Percentiles rank a stretch among this genome's conserved stretches.
Evolutionary conservation across 2,888 invertebrate species (phyloP).

Genomic region (Junonia oenone): DNA sequence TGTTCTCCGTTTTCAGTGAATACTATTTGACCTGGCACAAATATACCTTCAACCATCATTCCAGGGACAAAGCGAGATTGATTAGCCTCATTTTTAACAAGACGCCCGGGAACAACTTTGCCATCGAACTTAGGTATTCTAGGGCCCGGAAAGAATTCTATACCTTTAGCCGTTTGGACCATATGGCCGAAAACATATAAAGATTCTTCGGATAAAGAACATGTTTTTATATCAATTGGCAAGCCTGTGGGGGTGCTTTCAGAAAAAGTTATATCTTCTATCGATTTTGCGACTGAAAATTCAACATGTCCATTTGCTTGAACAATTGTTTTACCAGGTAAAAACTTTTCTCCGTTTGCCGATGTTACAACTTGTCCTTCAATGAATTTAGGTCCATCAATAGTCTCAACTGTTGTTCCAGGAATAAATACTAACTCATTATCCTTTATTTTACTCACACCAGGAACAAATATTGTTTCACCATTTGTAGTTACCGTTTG

Average conservation of each 20-base stretch:
- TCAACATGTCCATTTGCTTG: constrained; percentile 72
- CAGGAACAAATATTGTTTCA: constrained; percentile 80
- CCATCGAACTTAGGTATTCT: constrained; percentile 74
- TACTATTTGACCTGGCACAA: constrained; percentile 84
- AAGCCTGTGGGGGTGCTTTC: constrained; percentile 77
- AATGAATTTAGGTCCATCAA: constrained; percentile 82
- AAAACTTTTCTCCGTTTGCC: constrained; percentile 79
- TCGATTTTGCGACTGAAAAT: constrained; percentile 80
- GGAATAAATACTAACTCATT: constrained; percentile 76
- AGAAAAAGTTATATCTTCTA: constrained; percentile 76
- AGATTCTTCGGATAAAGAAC: constrained; percentile 71
- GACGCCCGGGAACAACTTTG: constrained; percentile 82
- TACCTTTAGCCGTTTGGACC: constrained; percentile 82
- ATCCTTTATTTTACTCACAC: constrained; percentile 69
- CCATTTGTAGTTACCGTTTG: constrained; percentile 76
- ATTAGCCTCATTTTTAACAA: constrained; percentile 80
- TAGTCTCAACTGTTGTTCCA: constrained; percentile 81
- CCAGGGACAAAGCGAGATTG: constrained; percentile 85
- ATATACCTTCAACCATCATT: constrained; percentile 82
- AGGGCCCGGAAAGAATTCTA: constrained; percentile 83
- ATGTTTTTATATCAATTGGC: constrained; percentile 79
- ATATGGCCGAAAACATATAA: constrained; percentile 82
- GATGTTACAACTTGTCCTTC: constrained; percentile 83
- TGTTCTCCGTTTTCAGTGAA: constrained; percentile 84
- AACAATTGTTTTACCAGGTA: constrained; percentile 80